Base-by-base conservation (phyloP, 2,797 vertebrate genomes). In the Kryptolebias ocellatus region DNA sequence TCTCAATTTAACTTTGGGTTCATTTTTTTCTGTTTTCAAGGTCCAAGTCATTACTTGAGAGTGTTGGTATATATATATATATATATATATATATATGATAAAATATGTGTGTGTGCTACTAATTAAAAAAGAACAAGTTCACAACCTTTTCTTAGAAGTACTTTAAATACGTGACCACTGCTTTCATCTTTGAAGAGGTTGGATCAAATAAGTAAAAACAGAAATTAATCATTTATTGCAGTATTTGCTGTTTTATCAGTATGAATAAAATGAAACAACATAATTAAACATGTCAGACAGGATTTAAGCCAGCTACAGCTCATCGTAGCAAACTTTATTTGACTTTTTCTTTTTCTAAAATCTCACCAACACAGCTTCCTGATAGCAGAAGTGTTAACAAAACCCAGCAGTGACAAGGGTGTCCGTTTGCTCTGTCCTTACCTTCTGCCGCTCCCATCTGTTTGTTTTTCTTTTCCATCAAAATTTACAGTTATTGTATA, bases 361-460 rank as follows among this genome's bases (percentile, higher is more conserved):
- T 68, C 24, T 44, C 42, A 68, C 50, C 62, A 64, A 78, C 72
- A 57, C 65, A 52, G 74, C 47, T 28, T 69, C 42, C 57, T 46
- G 16, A 18, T 64, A 44, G 68, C 68, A 67, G 42, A 66, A 64
- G 59, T 28, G 47, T 15, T 5, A 47, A 60, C 72, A 70, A 64
- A 54, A 78, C 81, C 70, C 55, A 0, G 71, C 70, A 65, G 72
- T 80, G 79, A 79, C 64, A 37, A 84, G 57, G 60, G 57, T 80
- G 80, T 88, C 82, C 66, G 9, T 83, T 78, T 71, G 74, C 87
- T 75, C 82, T 57, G 78, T 86, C 73, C 72, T 58, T 81, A 81
- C 90, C 84, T 89, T 92, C 90, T 93, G 89, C 81, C 75, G 64
- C 70, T 66, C 82, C 92, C 90, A 89, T 92, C 92, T 93, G 90